Evolutionary conservation across 2,888 invertebrate genomes (phyloP), one percentile per base, ranked within the genome.

Genomic region (Trissoscelio sp.): DNA sequence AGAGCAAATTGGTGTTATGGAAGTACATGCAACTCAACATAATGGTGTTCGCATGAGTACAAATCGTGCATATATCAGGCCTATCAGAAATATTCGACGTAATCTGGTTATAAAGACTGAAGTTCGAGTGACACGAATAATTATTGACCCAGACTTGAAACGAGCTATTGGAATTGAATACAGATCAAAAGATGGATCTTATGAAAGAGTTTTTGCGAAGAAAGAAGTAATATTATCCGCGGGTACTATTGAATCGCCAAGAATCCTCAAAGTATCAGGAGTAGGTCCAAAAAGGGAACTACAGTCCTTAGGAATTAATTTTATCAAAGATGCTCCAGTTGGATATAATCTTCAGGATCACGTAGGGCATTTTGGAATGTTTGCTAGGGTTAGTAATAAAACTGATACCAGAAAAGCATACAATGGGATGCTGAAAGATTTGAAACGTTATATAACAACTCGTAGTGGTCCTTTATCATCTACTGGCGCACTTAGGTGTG

Each of bases 11-110:
- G 95, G 95, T 14, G 93, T 94, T 1, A 94, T 93, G 89, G 91
- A 94, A 53, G 87, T 93, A 16, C 95, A 95, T 87, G 92, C 93
- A n/a, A 95, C 95, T 0, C n/a, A n/a, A n/a, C n/a, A n/a, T n/a
- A n/a, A n/a, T n/a, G n/a, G n/a, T n/a, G n/a, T n/a, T n/a, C n/a
- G n/a, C n/a, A n/a, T n/a, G n/a, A n/a, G n/a, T n/a, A n/a, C n/a
- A n/a, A n/a, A n/a, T n/a, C n/a, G n/a, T n/a, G n/a, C n/a, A n/a
- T n/a, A n/a, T n/a, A n/a, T n/a, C n/a, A n/a, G n/a, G n/a, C n/a
- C n/a, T n/a, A 94, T 95, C n/a, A 92, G 94, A 82, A n/a, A n/a
- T n/a, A n/a, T n/a, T n/a, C n/a, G n/a, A n/a, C n/a, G n/a, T n/a
- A n/a, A n/a, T n/a, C n/a, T 92, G 3, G 85, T 83, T 22, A 83